Base-by-base conservation (phyloP, 1,140 invertebrate genomes). In the Neodiprion fabricii region DNA sequence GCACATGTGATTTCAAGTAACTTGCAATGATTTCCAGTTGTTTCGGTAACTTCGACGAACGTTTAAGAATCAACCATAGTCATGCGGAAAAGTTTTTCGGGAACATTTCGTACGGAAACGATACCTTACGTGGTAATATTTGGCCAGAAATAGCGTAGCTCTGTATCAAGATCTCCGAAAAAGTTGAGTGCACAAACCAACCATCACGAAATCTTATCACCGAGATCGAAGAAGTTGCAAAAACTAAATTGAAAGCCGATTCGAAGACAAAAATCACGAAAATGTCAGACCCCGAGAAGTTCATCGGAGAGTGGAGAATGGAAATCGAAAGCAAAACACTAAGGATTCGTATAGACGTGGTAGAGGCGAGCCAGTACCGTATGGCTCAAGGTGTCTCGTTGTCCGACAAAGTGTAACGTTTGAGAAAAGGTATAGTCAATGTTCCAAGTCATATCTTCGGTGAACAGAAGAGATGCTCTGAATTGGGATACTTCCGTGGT, bases 151-250 rank as follows among this genome's bases (percentile, higher is more conserved):
- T 5, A 40, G 1, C 5, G 28, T 40, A 40, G 1, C 1, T 0
- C 5, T 5, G 28, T 40, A 3, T 40, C 28, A 40, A 40, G 5
- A 40, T 40, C 1, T 21, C 17, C 17, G 17, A 82, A 77, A 89
- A 89, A 83, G 79, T 86, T 49, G 78, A 86, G 82, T 84, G 83
- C 75, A 70, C 70, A 21, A 84, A 85, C 77, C 78, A 84, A 67
- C 47, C 82, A 40, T 72, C 81, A 3, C 69, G 79, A 69, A 83
- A 82, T 72, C 28, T 40, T 40, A 40, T 5, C 28, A 40, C 28
- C 28, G 5, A 4, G 28, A 40, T 40, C 28, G 5, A 40, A 40
- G 28, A 40, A 40, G 5, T 40, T 40, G 67, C 79, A 9, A 69
- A 81, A 69, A 78, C 77, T 67, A 78, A 81, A 74, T 48, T 80